Percentiles rank a stretch among this genome's conserved stretches.
These are phyloP conservation scores for Laticauda colubrina DNA, from an alignment of 2,113 vertebrate species.

Conservation along the genomic window DNA sequence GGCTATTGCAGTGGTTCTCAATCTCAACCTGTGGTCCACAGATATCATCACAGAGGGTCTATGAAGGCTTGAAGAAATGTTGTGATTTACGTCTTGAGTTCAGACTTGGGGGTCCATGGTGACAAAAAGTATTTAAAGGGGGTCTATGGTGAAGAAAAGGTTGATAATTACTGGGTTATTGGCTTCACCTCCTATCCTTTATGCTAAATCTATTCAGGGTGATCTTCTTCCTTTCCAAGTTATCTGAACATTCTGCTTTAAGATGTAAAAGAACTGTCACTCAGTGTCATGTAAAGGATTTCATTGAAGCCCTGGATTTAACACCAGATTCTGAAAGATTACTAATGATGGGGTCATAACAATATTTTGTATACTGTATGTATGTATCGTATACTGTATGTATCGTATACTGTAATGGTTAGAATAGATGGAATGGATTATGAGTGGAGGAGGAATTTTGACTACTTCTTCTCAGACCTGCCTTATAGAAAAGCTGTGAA, in stretches of 20 bases:
- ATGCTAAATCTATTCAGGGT: not conserved
- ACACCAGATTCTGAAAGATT: not conserved
- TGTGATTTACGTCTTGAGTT: not conserved
- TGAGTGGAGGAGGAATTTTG: not conserved
- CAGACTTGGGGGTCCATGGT: not conserved
- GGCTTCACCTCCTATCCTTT: not conserved
- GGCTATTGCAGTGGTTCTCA: not conserved
- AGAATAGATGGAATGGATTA: not conserved
- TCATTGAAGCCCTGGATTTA: not conserved
- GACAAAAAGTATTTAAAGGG: not conserved
- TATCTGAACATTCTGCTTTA: not conserved
- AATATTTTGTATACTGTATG: too few relatives aligned
- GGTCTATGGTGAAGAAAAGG: not conserved
- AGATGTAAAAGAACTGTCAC: not conserved
- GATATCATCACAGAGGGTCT: not conserved
- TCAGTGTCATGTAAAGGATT: slow-evolving; percentile 2
- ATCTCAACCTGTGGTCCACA: too few relatives aligned
- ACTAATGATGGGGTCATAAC: not conserved
- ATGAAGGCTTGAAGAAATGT: not conserved
- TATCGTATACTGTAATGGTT: not conserved
- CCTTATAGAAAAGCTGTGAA: not conserved
- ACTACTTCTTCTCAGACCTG: not conserved
- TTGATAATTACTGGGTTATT: not conserved
- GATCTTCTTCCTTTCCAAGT: not conserved
- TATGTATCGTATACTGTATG: too few relatives aligned